These are phyloP conservation scores for Cerastis rubricosa DNA, from an alignment of 2,888 invertebrate genomes.

Conservation along the genomic window DNA sequence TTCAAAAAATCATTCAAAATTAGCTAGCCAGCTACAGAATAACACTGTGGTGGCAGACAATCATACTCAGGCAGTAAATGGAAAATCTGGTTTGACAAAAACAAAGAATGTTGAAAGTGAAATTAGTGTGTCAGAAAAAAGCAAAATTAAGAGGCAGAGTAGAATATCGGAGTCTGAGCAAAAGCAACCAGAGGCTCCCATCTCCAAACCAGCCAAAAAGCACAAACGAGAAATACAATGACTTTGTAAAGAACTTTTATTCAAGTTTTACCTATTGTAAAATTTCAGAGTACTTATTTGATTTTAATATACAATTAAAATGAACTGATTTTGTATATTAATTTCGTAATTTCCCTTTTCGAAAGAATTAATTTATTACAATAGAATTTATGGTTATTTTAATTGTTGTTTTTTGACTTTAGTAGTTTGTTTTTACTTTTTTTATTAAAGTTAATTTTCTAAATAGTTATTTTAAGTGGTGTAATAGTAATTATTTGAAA, in stretches of 20 bases:
- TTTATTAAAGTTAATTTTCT: not conserved
- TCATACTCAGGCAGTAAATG: constrained; percentile 63
- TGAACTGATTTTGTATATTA: constrained; percentile 27
- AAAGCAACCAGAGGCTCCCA: constrained; percentile 71
- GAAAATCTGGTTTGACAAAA: constrained; percentile 68
- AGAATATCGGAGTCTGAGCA: constrained; percentile 73
- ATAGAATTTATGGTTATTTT: constrained; percentile 6
- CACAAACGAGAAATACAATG: constrained; percentile 75
- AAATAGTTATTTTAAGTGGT: constrained; percentile 3
- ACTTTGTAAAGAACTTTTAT: constrained; percentile 34
- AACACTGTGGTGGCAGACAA: constrained; percentile 41
- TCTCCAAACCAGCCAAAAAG: constrained; percentile 76
- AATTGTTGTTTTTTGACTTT: constrained; percentile 7
- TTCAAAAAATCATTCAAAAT: constrained; percentile 66
- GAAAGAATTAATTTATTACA: not conserved
- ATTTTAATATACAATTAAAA: constrained; percentile 42
- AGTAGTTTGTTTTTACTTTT: not conserved
- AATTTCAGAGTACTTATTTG: constrained; percentile 50
- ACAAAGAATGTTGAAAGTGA: constrained; percentile 71
- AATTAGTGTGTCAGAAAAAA: constrained; percentile 70
- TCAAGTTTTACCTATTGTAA: constrained; percentile 52
- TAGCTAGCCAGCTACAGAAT: constrained; percentile 61
- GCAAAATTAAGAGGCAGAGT: constrained; percentile 76
- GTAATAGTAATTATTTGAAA: constrained; percentile 14
- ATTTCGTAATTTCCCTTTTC: constrained; percentile 26